These are phyloP conservation scores for Melinaea marsaeus DNA, from an alignment of 2,888 invertebrate genomes.

Conservation along the genomic window DNA sequence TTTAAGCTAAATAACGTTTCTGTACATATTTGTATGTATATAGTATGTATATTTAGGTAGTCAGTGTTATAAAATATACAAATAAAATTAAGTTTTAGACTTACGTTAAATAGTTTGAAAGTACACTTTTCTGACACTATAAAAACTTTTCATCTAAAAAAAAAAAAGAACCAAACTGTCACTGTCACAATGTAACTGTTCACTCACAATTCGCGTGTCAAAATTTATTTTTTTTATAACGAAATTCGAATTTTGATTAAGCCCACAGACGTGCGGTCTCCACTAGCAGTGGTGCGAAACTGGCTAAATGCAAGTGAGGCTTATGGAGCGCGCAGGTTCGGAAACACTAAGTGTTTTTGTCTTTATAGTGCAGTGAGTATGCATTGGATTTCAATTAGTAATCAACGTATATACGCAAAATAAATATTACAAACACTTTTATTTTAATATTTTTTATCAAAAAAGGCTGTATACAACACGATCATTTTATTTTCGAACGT, in stretches of 20 bases:
- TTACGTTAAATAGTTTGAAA: slow-evolving; percentile 1
- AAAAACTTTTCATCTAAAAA: background rate
- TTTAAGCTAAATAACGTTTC: too few relatives aligned
- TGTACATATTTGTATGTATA: too few relatives aligned
- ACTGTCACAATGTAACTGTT: slow-evolving; percentile 18
- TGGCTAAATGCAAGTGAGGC: slow-evolving; percentile 19
- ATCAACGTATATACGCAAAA: background rate
- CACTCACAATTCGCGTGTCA: slow-evolving; percentile 21
- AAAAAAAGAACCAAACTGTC: slow-evolving; percentile 20
- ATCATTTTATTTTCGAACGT: too few relatives aligned
- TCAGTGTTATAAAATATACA: too few relatives aligned
- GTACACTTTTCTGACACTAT: background rate
- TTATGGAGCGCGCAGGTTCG: slow-evolving; percentile 22
- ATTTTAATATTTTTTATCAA: too few relatives aligned
- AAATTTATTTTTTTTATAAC: slow-evolving; percentile 12
- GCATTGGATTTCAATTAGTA: slow-evolving; percentile 9
- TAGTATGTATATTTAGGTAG: too few relatives aligned
- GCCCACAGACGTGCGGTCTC: slow-evolving; percentile 14
- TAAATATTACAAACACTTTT: too few relatives aligned
- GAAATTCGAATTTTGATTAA: slow-evolving; percentile 9
- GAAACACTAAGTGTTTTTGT: slow-evolving; percentile 9
- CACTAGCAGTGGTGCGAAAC: slow-evolving; percentile 11
- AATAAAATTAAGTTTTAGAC: background rate
- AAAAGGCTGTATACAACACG: too few relatives aligned
- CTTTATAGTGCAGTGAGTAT: slow-evolving; percentile 13